These are phyloP conservation scores for Brachyopa scutellaris DNA, from an alignment of 2,888 invertebrate genomes.

Conservation along the genomic window DNA sequence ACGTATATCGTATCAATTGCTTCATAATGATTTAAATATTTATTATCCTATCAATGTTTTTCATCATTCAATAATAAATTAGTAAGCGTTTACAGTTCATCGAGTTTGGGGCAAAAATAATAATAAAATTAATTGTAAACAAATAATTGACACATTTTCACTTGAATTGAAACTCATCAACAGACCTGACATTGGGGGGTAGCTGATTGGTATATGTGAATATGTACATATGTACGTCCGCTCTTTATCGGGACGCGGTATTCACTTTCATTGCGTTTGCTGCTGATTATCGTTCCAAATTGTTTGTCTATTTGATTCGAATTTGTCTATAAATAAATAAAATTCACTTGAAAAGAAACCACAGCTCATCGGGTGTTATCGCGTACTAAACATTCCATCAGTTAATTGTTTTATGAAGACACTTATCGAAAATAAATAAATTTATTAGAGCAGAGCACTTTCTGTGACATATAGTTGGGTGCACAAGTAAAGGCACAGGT, in stretches of 20 bases:
- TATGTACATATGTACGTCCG: too few species aligned
- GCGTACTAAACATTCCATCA: constrained; percentile 7
- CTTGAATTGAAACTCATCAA: constrained; percentile 63
- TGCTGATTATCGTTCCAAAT: constrained; percentile 2
- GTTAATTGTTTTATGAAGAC: constrained; percentile 24
- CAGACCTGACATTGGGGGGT: constrained; percentile 44
- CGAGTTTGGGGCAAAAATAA: constrained; percentile 22
- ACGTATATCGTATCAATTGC: not conserved
- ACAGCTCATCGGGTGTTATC: constrained; percentile 8
- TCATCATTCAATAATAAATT: constrained; percentile 29
- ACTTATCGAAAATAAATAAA: not conserved
- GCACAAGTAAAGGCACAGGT: not conserved
- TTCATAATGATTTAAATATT: not conserved
- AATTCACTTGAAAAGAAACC: not conserved
- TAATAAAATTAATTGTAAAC: constrained; percentile 27
- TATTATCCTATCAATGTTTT: not conserved
- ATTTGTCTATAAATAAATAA: not conserved
- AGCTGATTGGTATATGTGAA: constrained; percentile 30
- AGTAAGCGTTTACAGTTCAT: constrained; percentile 16
- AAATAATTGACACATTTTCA: constrained; percentile 60
- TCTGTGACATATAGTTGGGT: not conserved
- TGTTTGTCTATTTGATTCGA: constrained; percentile 13
- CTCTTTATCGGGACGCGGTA: constrained; percentile 9
- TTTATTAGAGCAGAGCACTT: not conserved
- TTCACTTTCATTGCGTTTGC: constrained; percentile 1